A percentile compares a stretch with the other conserved stretches of the same genome.
These are phyloP conservation scores for Arrhopalites spinosus DNA, from an alignment of 2,888 invertebrate genomes.

Conservation along the genomic window DNA sequence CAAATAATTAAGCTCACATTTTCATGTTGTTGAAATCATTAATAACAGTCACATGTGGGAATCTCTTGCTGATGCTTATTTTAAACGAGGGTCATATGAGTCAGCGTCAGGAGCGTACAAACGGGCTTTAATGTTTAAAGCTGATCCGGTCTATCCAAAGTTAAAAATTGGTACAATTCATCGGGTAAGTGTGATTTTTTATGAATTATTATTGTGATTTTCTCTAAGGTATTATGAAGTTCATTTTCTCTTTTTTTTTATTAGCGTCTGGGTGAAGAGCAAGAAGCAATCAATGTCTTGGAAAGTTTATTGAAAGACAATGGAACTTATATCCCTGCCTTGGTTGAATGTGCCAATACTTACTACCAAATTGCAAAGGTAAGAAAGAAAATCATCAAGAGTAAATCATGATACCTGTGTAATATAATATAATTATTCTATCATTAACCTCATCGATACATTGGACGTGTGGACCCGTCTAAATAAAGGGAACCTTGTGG, in stretches of 20 bases:
- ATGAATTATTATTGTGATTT: not conserved
- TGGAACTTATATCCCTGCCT: slow-evolving; percentile 70
- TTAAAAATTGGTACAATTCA: slow-evolving; percentile 78
- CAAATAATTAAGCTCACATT: too few relatives aligned
- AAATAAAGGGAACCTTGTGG: too few relatives aligned
- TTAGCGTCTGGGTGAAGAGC: slow-evolving; percentile 69
- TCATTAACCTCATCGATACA: too few relatives aligned
- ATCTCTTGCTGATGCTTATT: slow-evolving; percentile 87
- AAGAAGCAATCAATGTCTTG: slow-evolving; percentile 75
- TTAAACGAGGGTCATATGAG: slow-evolving; percentile 83
- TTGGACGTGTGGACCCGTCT: too few relatives aligned
- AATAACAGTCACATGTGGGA: slow-evolving; percentile 73
- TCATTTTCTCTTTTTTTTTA: slow-evolving; percentile 35
- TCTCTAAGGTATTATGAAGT: not conserved
- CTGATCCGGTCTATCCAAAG: slow-evolving; percentile 71
- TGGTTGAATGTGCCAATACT: slow-evolving; percentile 83
- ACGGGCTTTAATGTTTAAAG: slow-evolving; percentile 71
- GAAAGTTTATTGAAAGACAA: slow-evolving; percentile 65
- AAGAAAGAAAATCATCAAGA: too few relatives aligned
- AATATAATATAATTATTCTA: too few relatives aligned
- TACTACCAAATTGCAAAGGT: slow-evolving; percentile 73
- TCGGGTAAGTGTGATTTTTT: slow-evolving; percentile 60
- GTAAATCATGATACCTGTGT: too few relatives aligned
- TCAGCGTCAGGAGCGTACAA: slow-evolving; percentile 88
- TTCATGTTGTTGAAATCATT: too few relatives aligned